Percentiles rank a stretch among this genome's conserved stretches.
These are phyloP conservation scores for Agrochola lota DNA, from an alignment of 2,888 invertebrate genomes.

Conservation along the genomic window DNA sequence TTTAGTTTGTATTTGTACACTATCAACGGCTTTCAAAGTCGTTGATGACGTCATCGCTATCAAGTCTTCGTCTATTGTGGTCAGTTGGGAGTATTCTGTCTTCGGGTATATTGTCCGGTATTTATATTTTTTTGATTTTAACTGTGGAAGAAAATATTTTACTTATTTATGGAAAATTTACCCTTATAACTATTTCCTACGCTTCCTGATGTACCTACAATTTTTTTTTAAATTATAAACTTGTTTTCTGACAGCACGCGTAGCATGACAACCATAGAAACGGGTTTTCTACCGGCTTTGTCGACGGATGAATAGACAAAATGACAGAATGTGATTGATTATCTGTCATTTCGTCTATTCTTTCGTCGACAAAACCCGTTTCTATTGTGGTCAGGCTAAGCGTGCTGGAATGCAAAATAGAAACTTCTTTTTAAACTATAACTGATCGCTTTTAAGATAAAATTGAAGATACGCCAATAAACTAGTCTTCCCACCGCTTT, in stretches of 20 bases:
- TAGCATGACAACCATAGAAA: too few relatives aligned
- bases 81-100: constrained; percentile 86
- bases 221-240: too few relatives aligned
- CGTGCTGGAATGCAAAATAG: neutral
- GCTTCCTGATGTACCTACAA: neutral
- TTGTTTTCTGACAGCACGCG: too few relatives aligned
- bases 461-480: too few relatives aligned
- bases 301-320: too few relatives aligned
- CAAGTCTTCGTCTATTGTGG: constrained; percentile 85
- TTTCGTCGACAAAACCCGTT: too few relatives aligned
- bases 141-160: constrained; percentile 71
- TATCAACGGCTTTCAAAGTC: constrained; percentile 77
- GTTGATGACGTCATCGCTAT: constrained; percentile 80
- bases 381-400: too few relatives aligned
- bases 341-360: too few relatives aligned
- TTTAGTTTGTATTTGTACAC: constrained; percentile 71
- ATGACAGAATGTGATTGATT: too few relatives aligned
- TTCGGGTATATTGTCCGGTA: constrained; percentile 79
- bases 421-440: neutral
- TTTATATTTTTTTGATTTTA: constrained; percentile 80
- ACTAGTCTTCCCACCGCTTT: neutral
- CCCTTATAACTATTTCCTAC: neutral
- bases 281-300: too few relatives aligned
- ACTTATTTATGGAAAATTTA: neutral
- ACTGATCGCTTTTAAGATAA: neutral